phyloP scores from a whole-genome alignment of 2,113 vertebrate species.

The Galbula dea region DNA sequence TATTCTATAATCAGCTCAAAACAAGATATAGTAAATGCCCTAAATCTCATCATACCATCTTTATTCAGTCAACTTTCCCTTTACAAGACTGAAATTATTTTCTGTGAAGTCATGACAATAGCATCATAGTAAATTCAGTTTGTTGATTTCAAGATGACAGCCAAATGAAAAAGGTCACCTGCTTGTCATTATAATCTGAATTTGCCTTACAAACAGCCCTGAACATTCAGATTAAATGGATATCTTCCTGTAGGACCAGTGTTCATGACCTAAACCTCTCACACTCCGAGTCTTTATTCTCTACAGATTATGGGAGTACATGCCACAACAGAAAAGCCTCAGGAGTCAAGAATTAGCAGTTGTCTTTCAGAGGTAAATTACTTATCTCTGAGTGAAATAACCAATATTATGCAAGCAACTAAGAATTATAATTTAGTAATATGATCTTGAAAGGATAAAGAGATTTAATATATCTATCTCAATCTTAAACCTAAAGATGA shows the following conservation, averaged over 20 bases:
- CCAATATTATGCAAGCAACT: not conserved
- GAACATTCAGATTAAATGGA: not conserved
- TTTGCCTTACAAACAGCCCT: not conserved
- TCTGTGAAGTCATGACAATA: not conserved
- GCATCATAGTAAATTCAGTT: not conserved
- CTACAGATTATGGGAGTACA: not conserved
- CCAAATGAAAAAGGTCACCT: not conserved
- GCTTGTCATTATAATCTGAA: not conserved
- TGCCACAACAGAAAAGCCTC: not conserved
- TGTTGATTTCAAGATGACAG: not conserved
- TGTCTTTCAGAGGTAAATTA: not conserved
- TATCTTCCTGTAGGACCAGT: not conserved
- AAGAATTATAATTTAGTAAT: not conserved
- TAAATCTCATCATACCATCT: not conserved
- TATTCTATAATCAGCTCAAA: not conserved
- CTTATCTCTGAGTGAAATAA: not conserved
- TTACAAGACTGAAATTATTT: not conserved
- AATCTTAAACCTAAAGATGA: not conserved
- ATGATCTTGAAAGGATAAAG: not conserved
- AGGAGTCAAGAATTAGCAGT: not conserved
- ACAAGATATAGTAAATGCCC: not conserved
- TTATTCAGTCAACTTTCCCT: not conserved
- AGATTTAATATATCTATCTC: not conserved
- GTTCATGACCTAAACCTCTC: not conserved
- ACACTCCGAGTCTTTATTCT: not conserved